A percentile compares a stretch with the other conserved stretches of the same genome.
Evolutionary conservation across 2,888 invertebrate species (phyloP).

Genomic region (Byasa hedistus): DNA sequence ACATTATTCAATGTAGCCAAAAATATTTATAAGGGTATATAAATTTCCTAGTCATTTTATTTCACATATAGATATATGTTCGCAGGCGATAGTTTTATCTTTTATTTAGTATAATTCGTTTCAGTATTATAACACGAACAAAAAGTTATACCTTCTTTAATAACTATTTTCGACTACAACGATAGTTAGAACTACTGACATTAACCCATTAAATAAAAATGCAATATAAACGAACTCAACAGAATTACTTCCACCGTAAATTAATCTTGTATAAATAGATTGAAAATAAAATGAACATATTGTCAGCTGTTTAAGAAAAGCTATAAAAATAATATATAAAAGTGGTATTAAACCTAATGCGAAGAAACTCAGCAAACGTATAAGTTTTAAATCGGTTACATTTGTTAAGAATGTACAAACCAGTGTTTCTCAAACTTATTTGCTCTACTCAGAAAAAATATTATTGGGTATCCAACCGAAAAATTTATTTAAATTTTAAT

Average conservation of each 20-base stretch:
- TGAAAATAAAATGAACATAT: background rate
- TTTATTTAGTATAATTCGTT: background rate
- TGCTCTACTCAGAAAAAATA: no score
- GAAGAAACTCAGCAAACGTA: background rate
- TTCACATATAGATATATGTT: background rate
- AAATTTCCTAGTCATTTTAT: no score
- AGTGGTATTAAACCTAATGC: background rate
- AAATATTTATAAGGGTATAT: slow-evolving; percentile 5
- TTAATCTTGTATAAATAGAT: background rate
- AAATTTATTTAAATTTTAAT: no score
- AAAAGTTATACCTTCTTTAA: background rate
- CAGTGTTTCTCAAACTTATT: no score
- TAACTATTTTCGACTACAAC: slow-evolving; percentile 21
- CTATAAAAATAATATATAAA: slow-evolving; percentile 2
- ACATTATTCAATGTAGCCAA: slow-evolving; percentile 18
- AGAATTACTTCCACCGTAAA: slow-evolving; percentile 17
- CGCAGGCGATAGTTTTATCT: background rate
- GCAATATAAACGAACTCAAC: background rate
- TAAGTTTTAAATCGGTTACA: background rate
- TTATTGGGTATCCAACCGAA: no score
- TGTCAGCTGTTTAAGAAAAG: slow-evolving; percentile 15
- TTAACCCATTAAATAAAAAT: slow-evolving; percentile 4
- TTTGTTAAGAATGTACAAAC: background rate
- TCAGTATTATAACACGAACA: background rate
- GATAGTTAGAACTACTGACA: slow-evolving; percentile 1